Conservation (phyloP, 1,140 invertebrate species). For the Teleogryllus occipitalis region DNA sequence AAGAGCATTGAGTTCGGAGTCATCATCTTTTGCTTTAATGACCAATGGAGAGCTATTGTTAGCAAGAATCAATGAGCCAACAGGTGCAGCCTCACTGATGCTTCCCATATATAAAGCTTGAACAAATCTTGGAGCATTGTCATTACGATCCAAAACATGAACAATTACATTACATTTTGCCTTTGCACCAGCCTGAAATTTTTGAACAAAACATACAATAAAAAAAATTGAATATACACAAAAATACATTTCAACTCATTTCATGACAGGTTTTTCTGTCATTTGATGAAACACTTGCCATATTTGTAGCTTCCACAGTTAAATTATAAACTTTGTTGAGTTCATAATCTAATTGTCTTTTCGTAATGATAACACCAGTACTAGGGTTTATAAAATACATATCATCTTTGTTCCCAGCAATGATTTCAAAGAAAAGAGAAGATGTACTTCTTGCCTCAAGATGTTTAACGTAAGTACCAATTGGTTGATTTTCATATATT, state of each 20-base stretch:
- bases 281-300: slow-evolving; percentile 47
- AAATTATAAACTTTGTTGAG: slow-evolving; percentile 68
- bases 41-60: slow-evolving; percentile 63
- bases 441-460: slow-evolving; percentile 70
- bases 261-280: background rate
- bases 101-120: slow-evolving; percentile 57
- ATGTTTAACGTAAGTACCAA: slow-evolving; percentile 67
- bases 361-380: slow-evolving; percentile 69
- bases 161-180: slow-evolving; percentile 60
- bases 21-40: slow-evolving; percentile 65
- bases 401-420: slow-evolving; percentile 63
- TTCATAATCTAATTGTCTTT: slow-evolving; percentile 72
- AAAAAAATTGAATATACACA: slow-evolving; percentile 7
- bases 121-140: slow-evolving; percentile 73
- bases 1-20: slow-evolving; percentile 72
- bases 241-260: background rate
- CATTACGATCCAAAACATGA: slow-evolving; percentile 72
- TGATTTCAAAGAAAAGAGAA: slow-evolving; percentile 72
- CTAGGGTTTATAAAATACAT: slow-evolving; percentile 76
- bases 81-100: slow-evolving; percentile 60
- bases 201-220: slow-evolving; percentile 21
- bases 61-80: slow-evolving; percentile 62
- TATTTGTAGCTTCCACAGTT: slow-evolving; percentile 74
- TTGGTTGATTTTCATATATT: slow-evolving; percentile 73
- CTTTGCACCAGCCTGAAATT: slow-evolving; percentile 52